Evolutionary conservation across 2,888 invertebrate genomes (phyloP).

Genomic region (Torymus aiolomorphi): DNA sequence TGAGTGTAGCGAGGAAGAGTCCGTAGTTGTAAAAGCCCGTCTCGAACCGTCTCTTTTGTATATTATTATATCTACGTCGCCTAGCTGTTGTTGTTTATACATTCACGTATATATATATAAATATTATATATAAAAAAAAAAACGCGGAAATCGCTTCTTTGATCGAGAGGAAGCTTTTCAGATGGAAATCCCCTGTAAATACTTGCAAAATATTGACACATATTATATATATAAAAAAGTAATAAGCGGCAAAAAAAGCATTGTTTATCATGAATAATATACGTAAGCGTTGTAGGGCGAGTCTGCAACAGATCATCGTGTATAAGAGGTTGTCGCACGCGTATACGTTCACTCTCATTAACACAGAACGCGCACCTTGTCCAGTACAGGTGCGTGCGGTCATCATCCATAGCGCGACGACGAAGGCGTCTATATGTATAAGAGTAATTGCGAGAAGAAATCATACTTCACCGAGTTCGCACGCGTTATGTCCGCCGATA

Average conservation of each 20-base stretch:
- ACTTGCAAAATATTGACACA: slow-evolving; percentile 59
- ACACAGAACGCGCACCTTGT: slow-evolving; percentile 63
- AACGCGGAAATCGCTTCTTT: slow-evolving; percentile 58
- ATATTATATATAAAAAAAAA: too few species aligned
- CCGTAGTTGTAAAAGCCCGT: slow-evolving; percentile 54
- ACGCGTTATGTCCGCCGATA: slow-evolving; percentile 21
- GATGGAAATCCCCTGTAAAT: slow-evolving; percentile 65
- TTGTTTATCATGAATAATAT: slow-evolving; percentile 61
- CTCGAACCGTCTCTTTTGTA: slow-evolving; percentile 65
- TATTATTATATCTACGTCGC: slow-evolving; percentile 61
- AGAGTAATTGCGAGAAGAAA: slow-evolving; percentile 6
- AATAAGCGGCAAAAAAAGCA: slow-evolving; percentile 37
- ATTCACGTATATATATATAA: slow-evolving; percentile 36
- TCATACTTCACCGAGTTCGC: slow-evolving; percentile 46
- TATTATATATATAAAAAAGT: slow-evolving; percentile 42
- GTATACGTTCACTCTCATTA: slow-evolving; percentile 69
- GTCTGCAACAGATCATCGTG: slow-evolving; percentile 61
- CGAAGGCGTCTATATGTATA: slow-evolving; percentile 43
- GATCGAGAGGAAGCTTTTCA: slow-evolving; percentile 57
- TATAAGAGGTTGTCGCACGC: slow-evolving; percentile 64
- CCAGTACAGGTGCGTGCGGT: slow-evolving; percentile 66
- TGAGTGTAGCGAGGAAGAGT: slow-evolving; percentile 34
- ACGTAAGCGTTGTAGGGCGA: slow-evolving; percentile 64
- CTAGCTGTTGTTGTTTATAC: slow-evolving; percentile 67
- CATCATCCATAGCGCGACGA: slow-evolving; percentile 60